phyloP scores from a whole-genome alignment of 2,888 invertebrate genomes.

The Kryphioiulus occultus region DNA sequence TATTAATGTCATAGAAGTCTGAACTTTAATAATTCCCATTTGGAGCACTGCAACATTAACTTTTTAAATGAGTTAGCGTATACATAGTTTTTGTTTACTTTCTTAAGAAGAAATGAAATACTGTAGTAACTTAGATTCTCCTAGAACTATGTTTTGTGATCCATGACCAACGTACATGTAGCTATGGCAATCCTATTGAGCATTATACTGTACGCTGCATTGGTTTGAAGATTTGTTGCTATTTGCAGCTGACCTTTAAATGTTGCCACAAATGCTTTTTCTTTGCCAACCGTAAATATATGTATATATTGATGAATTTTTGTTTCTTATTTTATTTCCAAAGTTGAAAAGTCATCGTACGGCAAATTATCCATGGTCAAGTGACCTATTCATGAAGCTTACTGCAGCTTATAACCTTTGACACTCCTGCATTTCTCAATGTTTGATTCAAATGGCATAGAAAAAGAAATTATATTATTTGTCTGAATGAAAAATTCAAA shows the following conservation, averaged over 20 bases:
- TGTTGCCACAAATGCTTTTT: not conserved
- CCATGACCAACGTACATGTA: not conserved
- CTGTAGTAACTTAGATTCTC: too few relatives aligned
- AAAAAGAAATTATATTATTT: too few relatives aligned
- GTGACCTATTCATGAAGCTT: too few relatives aligned
- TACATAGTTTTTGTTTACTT: not conserved
- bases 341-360: not conserved
- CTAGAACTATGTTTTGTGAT: not conserved
- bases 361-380: not conserved
- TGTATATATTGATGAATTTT: not conserved
- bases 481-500: too few relatives aligned
- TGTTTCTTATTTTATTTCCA: not conserved
- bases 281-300: not conserved
- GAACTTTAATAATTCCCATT: too few relatives aligned
- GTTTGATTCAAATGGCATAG: too few relatives aligned
- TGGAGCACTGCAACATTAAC: too few relatives aligned
- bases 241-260: not conserved
- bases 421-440: too few relatives aligned
- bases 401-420: too few relatives aligned
- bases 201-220: not conserved
- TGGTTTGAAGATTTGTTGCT: not conserved
- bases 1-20: not conserved
- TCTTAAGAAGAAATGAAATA: not conserved
- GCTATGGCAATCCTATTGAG: not conserved
- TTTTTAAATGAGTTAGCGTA: too few relatives aligned